phyloP scores from a whole-genome alignment of 2,113 vertebrate species.

The Nesoenas mayeri region DNA sequence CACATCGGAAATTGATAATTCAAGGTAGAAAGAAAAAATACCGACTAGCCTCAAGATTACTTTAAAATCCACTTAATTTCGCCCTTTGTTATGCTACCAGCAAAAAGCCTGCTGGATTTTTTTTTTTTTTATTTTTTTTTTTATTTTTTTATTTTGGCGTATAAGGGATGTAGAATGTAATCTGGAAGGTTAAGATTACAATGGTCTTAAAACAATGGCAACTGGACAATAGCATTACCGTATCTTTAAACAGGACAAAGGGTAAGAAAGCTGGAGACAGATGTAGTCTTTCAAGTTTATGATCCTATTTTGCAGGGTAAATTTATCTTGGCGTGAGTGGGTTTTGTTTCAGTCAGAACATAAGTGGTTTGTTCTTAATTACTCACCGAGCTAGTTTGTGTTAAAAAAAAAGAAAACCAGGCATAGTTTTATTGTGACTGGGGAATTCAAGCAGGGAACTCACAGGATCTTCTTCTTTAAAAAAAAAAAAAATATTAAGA shows the following conservation, averaged over 20 bases:
- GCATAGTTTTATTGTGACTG: conserved; percentile 34
- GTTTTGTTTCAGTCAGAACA: conserved; percentile 63
- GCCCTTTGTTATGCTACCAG: background rate
- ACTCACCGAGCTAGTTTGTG: conserved; percentile 9
- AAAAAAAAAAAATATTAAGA: background rate
- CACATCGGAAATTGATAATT: conserved; percentile 44
- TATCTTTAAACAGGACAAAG: conserved; percentile 56
- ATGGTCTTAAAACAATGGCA: conserved; percentile 38
- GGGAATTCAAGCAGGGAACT: conserved; percentile 23
- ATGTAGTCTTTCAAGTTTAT: conserved; percentile 69
- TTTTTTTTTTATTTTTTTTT: background rate
- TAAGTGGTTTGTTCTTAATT: conserved; percentile 65
- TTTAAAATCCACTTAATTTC: background rate
- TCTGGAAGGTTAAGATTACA: conserved; percentile 11
- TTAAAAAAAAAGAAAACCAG: conserved; percentile 23
- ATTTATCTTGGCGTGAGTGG: conserved; percentile 70
- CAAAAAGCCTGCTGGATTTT: background rate
- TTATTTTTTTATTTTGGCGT: background rate
- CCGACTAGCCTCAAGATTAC: background rate
- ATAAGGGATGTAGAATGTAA: background rate
- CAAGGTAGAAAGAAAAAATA: conserved; percentile 33
- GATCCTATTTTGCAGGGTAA: conserved; percentile 60
- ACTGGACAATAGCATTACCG: conserved; percentile 41
- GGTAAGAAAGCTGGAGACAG: conserved; percentile 61
- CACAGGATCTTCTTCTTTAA: background rate